Conservation (phyloP, 2,113 vertebrate species). For the Terrapene triunguis region DNA sequence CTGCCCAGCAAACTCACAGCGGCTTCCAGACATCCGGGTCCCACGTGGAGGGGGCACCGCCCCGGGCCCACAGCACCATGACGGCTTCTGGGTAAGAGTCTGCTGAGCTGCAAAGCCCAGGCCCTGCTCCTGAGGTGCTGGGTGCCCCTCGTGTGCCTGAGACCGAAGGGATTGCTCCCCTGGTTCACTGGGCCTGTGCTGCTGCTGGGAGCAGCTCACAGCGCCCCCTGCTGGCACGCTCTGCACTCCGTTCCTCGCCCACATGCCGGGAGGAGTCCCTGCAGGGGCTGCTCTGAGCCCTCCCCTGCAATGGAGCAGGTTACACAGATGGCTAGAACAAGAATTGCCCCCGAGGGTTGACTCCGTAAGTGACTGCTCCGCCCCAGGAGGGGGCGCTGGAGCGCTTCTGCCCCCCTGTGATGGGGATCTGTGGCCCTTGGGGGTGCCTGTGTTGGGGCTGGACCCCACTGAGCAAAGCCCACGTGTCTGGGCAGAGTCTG, state of each 20-base stretch:
- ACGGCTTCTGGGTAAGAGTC: conserved; percentile 88
- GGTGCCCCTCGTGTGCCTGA: background rate
- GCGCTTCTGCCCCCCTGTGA: no score
- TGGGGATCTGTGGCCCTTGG: background rate
- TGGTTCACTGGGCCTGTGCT: no score
- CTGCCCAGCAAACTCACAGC: conserved; percentile 83
- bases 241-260: no score
- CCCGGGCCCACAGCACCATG: conserved; percentile 81
- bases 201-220: no score
- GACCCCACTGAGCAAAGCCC: background rate
- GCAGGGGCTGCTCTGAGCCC: no score
- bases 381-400: no score
- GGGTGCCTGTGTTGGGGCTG: background rate
- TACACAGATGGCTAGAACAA: no score
- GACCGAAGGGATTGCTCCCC: background rate
- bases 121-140: background rate
- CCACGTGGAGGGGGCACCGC: conserved; percentile 69
- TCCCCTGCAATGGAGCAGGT: no score
- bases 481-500: background rate
- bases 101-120: background rate
- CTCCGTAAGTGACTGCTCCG: no score
- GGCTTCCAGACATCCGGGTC: conserved; percentile 64
- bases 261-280: no score
- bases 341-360: no score
- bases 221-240: background rate